Percentiles rank a stretch among this genome's conserved stretches.
These are phyloP conservation scores for Euborellia annulipes DNA, from an alignment of 1,140 invertebrate genomes.

Conservation along the genomic window DNA sequence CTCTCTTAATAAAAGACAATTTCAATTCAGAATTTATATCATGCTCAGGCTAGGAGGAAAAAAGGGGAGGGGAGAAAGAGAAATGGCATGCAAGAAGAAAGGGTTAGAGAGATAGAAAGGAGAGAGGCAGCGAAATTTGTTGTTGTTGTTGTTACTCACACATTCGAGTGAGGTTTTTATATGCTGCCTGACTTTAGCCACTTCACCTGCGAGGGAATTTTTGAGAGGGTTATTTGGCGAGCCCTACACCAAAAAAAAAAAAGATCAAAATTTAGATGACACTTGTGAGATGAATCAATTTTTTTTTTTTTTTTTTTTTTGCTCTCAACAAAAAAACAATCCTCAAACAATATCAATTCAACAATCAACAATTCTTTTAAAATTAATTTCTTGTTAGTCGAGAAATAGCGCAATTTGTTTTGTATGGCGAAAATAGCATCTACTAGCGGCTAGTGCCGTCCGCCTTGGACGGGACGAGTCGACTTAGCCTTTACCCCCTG, in stretches of 20 bases:
- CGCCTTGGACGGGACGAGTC: no score
- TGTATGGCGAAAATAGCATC: no score
- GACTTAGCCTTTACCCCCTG: no score
- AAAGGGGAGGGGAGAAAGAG: conserved; percentile 1
- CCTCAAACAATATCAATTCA: no score
- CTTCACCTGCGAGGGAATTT: conserved; percentile 34
- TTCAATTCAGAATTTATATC: neutral
- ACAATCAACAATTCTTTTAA: no score
- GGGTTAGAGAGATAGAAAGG: conserved; percentile 1
- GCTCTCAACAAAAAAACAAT: no score
- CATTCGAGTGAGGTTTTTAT: conserved; percentile 38
- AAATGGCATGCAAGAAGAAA: neutral
- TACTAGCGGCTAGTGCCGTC: no score
- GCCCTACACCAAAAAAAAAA: conserved; percentile 23
- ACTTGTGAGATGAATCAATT: no score
- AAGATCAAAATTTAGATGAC: neutral
- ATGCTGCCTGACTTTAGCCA: conserved; percentile 37
- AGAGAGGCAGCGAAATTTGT: neutral
- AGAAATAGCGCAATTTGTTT: no score
- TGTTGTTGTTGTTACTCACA: conserved; percentile 28
- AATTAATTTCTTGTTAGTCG: no score
- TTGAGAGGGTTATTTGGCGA: conserved; percentile 23
- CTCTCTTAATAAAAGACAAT: neutral
- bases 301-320: no score
- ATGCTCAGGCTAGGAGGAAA: neutral